phyloP scores from a whole-genome alignment of 2,113 vertebrate species.

The Hippoglossus stenolepis region DNA sequence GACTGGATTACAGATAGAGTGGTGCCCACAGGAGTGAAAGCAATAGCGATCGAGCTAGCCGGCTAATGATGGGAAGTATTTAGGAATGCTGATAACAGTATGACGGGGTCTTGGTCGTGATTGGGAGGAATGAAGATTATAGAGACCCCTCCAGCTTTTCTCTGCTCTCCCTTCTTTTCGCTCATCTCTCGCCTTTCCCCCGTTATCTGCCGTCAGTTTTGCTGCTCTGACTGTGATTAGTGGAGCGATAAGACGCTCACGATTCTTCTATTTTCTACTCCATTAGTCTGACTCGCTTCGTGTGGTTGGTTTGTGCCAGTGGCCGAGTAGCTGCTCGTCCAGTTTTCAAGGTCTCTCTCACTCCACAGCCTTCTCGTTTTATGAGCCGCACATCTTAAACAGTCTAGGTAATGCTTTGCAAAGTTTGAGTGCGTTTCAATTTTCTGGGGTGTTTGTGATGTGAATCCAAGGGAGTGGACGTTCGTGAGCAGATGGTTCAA shows the following conservation, averaged over 20 bases:
- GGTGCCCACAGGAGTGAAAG: slow-evolving; percentile 30
- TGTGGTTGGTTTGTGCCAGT: slow-evolving; percentile 43
- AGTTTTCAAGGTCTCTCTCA: slow-evolving; percentile 21
- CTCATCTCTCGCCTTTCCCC: slow-evolving; percentile 19
- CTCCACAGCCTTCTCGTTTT: slow-evolving; percentile 13
- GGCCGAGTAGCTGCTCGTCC: slow-evolving; percentile 25
- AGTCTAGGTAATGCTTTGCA: neutral
- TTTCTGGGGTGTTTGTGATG: neutral
- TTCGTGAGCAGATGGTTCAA: neutral
- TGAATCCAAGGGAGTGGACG: neutral
- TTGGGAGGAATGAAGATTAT: slow-evolving; percentile 53
- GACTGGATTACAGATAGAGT: slow-evolving; percentile 57
- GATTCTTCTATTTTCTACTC: slow-evolving; percentile 76
- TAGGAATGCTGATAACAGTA: slow-evolving; percentile 61
- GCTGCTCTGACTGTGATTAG: slow-evolving; percentile 66
- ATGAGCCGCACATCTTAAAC: neutral
- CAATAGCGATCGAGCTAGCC: slow-evolving; percentile 18
- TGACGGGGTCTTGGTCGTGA: slow-evolving; percentile 54
- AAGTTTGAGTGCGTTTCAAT: slow-evolving; percentile 9
- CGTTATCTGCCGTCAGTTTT: slow-evolving; percentile 50
- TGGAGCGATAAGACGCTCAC: slow-evolving; percentile 60
- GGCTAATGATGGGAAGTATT: slow-evolving; percentile 58
- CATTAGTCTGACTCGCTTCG: slow-evolving; percentile 69
- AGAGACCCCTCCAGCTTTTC: slow-evolving; percentile 50
- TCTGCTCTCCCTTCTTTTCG: slow-evolving; percentile 33